phyloP scores from a whole-genome alignment of 2,797 vertebrate species.

The Kryptopterus vitreolus region DNA sequence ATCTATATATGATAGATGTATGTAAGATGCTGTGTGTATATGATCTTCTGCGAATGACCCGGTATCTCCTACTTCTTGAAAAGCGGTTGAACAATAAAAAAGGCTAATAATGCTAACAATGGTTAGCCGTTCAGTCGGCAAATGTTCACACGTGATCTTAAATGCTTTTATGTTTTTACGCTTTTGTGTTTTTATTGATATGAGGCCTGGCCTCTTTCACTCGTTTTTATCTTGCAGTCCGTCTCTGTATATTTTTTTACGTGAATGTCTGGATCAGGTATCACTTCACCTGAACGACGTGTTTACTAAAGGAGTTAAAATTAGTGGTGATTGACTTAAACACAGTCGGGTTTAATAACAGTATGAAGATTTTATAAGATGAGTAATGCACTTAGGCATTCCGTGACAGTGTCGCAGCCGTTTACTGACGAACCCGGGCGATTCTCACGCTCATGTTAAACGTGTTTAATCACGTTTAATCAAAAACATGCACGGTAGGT shows the following conservation, averaged over 20 bases:
- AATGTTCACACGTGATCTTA: too few species aligned
- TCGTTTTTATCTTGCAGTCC: neutral
- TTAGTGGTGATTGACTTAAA: slow-evolving; percentile 5
- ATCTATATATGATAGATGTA: too few species aligned
- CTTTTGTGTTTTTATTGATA: too few species aligned
- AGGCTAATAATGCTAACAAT: too few species aligned
- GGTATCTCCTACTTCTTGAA: too few species aligned
- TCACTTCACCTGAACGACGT: neutral
- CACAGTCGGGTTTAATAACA: neutral
- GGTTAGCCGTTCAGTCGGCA: too few species aligned
- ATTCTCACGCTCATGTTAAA: neutral
- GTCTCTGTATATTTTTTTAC: neutral
- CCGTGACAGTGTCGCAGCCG: neutral
- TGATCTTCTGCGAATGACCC: too few species aligned
- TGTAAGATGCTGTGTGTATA: too few species aligned
- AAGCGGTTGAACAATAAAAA: too few species aligned
- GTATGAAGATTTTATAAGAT: neutral
- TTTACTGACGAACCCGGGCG: neutral
- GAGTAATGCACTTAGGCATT: slow-evolving; percentile 13
- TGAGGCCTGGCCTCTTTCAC: slow-evolving; percentile 20
- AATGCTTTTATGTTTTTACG: too few species aligned
- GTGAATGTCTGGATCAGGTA: neutral
- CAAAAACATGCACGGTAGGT: too few species aligned
- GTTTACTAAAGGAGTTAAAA: slow-evolving; percentile 16
- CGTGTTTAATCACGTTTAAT: slow-evolving; percentile 30